Conservation (phyloP, 2,113 vertebrate species). For the Spilogale gracilis region DNA sequence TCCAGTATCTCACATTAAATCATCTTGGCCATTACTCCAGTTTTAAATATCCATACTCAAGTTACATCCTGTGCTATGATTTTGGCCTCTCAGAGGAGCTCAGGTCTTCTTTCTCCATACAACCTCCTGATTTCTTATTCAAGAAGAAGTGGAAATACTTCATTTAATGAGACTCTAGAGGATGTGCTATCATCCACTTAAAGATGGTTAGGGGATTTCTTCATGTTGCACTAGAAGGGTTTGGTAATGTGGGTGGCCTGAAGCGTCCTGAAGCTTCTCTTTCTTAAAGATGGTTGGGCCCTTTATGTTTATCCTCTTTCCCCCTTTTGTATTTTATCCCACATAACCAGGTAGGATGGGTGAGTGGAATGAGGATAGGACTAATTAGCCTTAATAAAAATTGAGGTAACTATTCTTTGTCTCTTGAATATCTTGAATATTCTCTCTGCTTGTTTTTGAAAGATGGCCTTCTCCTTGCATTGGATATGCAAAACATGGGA, state of each 20-base stretch:
- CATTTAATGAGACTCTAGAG: neutral
- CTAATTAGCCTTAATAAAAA: neutral
- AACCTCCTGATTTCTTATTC: neutral
- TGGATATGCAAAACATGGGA: neutral
- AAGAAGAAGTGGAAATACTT: neutral
- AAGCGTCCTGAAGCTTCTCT: neutral
- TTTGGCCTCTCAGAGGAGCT: neutral
- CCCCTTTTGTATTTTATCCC: neutral
- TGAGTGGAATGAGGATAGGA: neutral
- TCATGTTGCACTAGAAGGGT: neutral
- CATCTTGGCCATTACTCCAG: neutral
- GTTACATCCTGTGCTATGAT: neutral
- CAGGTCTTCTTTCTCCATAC: neutral
- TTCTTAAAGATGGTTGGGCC: neutral
- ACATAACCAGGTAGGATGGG: neutral
- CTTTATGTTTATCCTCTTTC: neutral
- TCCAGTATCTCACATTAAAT: neutral
- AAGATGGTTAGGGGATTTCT: neutral
- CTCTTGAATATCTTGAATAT: neutral
- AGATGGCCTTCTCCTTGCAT: neutral
- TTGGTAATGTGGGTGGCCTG: neutral
- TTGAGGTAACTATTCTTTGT: neutral
- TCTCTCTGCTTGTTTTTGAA: neutral
- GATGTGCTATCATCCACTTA: neutral
- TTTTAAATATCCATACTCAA: neutral